phyloP scores from a whole-genome alignment of 37 sponge, comb jelly and placozoan genomes.

The Aphrocallistes beatrix region DNA sequence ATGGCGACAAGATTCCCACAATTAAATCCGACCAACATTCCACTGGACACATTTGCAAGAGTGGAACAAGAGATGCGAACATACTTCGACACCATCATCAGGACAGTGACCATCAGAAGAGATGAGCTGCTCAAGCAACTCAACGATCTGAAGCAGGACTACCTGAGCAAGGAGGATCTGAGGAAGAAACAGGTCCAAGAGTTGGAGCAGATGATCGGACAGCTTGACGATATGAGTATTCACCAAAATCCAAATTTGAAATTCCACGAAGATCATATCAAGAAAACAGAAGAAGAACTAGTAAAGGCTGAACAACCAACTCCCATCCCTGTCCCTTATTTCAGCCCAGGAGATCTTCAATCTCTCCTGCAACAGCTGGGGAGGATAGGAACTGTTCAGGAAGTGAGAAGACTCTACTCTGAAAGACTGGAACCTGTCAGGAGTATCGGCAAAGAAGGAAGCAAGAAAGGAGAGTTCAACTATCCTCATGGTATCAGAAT shows the following conservation, averaged over 20 bases:
- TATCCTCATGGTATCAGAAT: not conserved
- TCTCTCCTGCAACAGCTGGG: too few species aligned
- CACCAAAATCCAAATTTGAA: not conserved
- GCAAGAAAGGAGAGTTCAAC: not conserved
- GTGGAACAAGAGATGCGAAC: not conserved
- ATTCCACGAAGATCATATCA: not conserved
- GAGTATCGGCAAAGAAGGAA: not conserved
- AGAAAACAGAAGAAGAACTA: not conserved
- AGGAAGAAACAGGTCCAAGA: not conserved
- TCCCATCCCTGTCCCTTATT: not conserved
- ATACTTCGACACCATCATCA: not conserved
- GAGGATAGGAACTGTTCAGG: too few species aligned
- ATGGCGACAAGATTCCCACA: too few species aligned
- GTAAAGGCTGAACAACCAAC: not conserved
- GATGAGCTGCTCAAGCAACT: not conserved
- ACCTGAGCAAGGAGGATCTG: not conserved
- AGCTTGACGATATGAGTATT: not conserved
- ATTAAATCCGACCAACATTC: too few species aligned
- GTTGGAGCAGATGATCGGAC: not conserved
- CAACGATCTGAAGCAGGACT: not conserved
- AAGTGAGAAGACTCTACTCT: too few species aligned
- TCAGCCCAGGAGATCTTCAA: too few species aligned
- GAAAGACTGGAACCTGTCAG: too few species aligned
- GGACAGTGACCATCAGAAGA: not conserved
- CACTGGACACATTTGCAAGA: not conserved